These are phyloP conservation scores for Thermophis baileyi DNA, from an alignment of 2,113 vertebrate genomes.

Conservation along the genomic window DNA sequence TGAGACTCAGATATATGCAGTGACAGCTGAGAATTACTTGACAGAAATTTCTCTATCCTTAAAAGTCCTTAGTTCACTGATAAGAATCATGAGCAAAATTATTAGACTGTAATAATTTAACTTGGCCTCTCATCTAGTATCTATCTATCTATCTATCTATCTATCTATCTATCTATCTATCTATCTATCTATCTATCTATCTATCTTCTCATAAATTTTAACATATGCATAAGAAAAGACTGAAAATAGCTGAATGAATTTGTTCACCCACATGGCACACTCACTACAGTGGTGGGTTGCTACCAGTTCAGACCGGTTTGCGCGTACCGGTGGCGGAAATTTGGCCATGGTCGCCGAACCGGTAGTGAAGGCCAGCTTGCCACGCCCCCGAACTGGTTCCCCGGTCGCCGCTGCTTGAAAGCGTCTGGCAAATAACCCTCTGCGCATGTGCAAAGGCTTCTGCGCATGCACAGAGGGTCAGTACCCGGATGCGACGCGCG, in stretches of 20 bases:
- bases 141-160: background rate
- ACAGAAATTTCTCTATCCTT: background rate
- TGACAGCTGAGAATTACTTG: background rate
- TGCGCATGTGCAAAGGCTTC: too few species aligned
- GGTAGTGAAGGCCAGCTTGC: too few species aligned
- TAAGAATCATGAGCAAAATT: background rate
- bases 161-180: background rate
- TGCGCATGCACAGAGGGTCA: too few species aligned
- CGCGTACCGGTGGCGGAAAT: too few species aligned
- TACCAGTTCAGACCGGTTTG: too few species aligned
- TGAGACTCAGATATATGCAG: constrained; percentile 27
- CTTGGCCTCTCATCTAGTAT: background rate
- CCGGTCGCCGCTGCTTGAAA: too few species aligned
- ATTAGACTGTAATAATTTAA: background rate
- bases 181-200: too few species aligned
- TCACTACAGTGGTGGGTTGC: too few species aligned
- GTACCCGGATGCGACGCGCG: too few species aligned
- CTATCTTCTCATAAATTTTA: background rate
- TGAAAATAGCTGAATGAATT: background rate
- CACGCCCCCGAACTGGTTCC: too few species aligned
- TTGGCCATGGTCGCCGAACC: too few species aligned
- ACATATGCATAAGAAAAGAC: background rate
- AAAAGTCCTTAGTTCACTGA: background rate
- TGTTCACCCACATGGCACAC: background rate
- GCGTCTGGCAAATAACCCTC: too few species aligned